A percentile compares a stretch with the other conserved stretches of the same genome.
Conservation (phyloP, 2,888 invertebrate species). For the Pterostichus niger region DNA sequence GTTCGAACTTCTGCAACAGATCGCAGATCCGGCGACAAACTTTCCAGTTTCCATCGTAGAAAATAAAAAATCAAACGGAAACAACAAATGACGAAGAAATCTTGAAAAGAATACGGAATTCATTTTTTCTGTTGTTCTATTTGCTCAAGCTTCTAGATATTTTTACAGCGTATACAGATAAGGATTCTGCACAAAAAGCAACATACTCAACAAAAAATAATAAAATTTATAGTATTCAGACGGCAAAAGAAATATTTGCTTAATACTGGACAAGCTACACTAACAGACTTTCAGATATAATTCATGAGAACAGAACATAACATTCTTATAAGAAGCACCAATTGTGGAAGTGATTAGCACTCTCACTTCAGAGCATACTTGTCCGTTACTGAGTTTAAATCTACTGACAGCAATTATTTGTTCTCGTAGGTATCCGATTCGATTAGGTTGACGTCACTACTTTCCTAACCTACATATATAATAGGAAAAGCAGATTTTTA, state of each 20-base stretch:
- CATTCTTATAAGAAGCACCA: no score
- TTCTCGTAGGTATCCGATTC: no score
- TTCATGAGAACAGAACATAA: no score
- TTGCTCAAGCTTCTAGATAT: neutral
- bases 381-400: no score
- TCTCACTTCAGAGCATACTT: no score
- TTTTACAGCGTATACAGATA: neutral
- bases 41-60: slow-evolving; percentile 40
- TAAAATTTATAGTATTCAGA: neutral
- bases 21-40: slow-evolving; percentile 52
- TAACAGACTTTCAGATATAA: no score
- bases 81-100: slow-evolving; percentile 54
- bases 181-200: neutral
- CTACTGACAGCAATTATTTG: no score
- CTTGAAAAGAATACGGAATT: slow-evolving; percentile 57
- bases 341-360: no score
- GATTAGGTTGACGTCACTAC: no score
- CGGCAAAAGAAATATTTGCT: neutral
- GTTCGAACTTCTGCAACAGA: slow-evolving; percentile 52
- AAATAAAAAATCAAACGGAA: slow-evolving; percentile 58
- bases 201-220: neutral
- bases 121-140: slow-evolving; percentile 36
- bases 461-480: no score
- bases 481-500: no score
- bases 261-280: no score